A percentile compares a stretch with the other conserved stretches of the same genome.
Evolutionary conservation across 2,113 vertebrate species (phyloP).

Genomic region (Megaceryle torquata): DNA sequence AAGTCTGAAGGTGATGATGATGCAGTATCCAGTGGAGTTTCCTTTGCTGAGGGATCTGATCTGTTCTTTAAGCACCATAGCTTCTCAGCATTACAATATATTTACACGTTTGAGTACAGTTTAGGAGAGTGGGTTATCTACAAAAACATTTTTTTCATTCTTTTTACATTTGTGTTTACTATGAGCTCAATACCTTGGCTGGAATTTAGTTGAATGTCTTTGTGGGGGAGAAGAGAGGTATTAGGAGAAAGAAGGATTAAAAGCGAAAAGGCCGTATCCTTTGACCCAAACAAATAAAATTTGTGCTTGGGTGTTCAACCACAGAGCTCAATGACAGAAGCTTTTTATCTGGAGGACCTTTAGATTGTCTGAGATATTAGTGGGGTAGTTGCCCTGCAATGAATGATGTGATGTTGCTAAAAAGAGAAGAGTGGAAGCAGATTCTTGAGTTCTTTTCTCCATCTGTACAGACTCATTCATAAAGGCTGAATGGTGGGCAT

Average conservation of each 20-base stretch:
- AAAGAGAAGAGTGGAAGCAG: background rate
- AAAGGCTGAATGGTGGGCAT: conserved; percentile 18
- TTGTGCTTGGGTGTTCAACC: background rate
- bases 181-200: background rate
- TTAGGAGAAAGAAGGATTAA: background rate
- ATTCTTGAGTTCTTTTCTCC: background rate
- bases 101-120: background rate
- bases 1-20: background rate
- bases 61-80: background rate
- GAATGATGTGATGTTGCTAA: background rate
- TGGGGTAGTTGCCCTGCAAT: background rate
- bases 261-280: background rate
- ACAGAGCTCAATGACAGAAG: background rate
- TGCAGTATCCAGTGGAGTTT: background rate
- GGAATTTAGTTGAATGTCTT: background rate
- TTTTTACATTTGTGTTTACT: background rate
- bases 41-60: background rate
- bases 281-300: background rate
- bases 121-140: background rate
- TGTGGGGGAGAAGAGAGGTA: background rate
- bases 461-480: conserved; percentile 51
- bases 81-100: background rate
- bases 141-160: background rate
- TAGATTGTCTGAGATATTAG: background rate
- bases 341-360: background rate